phyloP scores from a whole-genome alignment of 2,797 vertebrate species.

The Etheostoma perlongum region DNA sequence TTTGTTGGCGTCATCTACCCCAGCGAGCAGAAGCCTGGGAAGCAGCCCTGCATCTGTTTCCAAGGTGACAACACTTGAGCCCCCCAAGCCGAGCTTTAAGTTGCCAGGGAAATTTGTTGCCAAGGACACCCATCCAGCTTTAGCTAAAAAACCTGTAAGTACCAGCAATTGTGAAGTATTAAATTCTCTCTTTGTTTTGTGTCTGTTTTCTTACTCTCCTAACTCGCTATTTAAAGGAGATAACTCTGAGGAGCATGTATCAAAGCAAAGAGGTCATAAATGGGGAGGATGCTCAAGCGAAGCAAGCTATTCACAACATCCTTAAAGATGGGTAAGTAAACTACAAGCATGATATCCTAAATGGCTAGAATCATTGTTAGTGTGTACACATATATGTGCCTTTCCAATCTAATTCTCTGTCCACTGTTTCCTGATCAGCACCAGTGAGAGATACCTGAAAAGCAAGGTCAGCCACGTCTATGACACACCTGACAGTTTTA shows the following conservation, averaged over 20 bases:
- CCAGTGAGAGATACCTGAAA: conserved; percentile 81
- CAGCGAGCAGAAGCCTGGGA: conserved; percentile 60
- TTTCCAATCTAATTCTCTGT: conserved; percentile 7
- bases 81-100: conserved; percentile 67
- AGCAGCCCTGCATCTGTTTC: conserved; percentile 65
- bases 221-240: conserved; percentile 82
- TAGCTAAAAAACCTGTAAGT: conserved; percentile 83
- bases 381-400: not conserved
- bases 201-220: conserved; percentile 12
- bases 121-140: conserved; percentile 69
- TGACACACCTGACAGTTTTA: conserved; percentile 81
- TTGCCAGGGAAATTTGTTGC: conserved; percentile 71
- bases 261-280: conserved; percentile 73
- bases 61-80: conserved; percentile 68
- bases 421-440: conserved; percentile 73
- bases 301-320: conserved; percentile 84
- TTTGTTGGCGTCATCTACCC: conserved; percentile 35
- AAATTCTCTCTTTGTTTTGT: conserved; percentile 15
- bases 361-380: not conserved
- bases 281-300: conserved; percentile 79
- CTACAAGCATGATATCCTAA: not conserved
- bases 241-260: conserved; percentile 84
- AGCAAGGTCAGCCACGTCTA: conserved; percentile 82
- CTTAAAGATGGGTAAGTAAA: conserved; percentile 88
- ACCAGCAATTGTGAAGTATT: not conserved